Conservation (phyloP, 37 sponge, comb jelly and placozoan genomes). For the Spongilla lacustris region DNA sequence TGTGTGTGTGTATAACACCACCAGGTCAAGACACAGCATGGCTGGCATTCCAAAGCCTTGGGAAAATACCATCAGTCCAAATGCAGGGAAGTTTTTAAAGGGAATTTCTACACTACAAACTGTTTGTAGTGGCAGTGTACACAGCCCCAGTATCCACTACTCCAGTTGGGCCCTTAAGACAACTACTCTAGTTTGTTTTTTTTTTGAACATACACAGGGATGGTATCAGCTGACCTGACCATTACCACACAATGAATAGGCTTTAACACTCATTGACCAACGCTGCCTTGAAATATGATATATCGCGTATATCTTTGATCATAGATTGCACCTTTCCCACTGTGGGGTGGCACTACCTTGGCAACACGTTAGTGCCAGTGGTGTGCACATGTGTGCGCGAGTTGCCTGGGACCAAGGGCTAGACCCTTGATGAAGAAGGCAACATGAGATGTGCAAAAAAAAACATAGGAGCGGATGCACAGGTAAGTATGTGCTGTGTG, state of each 20-base stretch:
- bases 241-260: background rate
- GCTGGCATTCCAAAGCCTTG: background rate
- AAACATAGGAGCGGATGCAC: too few species aligned
- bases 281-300: background rate
- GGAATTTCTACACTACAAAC: background rate
- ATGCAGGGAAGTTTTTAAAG: background rate
- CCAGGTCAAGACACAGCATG: too few species aligned
- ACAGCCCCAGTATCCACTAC: background rate
- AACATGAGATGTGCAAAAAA: too few species aligned
- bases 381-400: background rate
- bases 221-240: background rate
- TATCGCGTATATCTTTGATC: background rate
- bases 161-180: background rate
- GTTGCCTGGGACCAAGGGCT: too few species aligned
- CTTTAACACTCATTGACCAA: background rate
- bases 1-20: too few species aligned
- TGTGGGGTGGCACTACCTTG: background rate
- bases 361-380: background rate
- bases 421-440: too few species aligned
- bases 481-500: background rate
- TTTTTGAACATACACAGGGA: background rate
- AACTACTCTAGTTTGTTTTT: background rate
- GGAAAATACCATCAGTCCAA: background rate
- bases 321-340: background rate
- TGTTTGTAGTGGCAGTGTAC: background rate